A percentile compares a stretch with the other conserved stretches of the same genome.
These are phyloP conservation scores for Anastrepha obliqua DNA, from an alignment of 1,140 invertebrate genomes.

Conservation along the genomic window DNA sequence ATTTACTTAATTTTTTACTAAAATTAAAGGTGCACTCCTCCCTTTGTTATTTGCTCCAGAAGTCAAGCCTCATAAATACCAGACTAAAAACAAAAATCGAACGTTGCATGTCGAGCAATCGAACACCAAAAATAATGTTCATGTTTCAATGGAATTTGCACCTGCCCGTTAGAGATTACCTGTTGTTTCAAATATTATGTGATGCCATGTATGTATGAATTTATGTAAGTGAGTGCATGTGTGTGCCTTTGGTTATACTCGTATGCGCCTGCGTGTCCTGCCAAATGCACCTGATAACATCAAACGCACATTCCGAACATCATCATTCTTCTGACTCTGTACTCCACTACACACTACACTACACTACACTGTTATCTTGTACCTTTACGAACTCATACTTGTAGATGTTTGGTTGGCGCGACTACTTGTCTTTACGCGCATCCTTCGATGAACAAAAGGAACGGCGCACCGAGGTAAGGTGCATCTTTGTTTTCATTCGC, in stretches of 20 bases:
- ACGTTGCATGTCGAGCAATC: not conserved
- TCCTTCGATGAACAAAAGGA: not conserved
- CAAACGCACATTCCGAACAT: constrained; percentile 44
- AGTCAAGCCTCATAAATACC: constrained; percentile 15
- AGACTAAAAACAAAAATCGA: constrained; percentile 19
- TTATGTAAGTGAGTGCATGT: not conserved
- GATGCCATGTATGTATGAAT: too few relatives aligned
- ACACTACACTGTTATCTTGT: not conserved
- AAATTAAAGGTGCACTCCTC: constrained; percentile 23
- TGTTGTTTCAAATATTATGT: not conserved
- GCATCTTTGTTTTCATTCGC: constrained; percentile 23
- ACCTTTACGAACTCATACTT: not conserved
- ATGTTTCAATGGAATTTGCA: constrained; percentile 41
- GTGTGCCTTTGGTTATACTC: constrained; percentile 5
- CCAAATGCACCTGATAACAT: constrained; percentile 51
- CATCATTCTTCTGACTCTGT: not conserved
- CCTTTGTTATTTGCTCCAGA: not conserved
- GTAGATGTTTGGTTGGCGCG: constrained; percentile 8
- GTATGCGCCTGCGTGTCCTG: not conserved
- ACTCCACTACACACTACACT: not conserved
- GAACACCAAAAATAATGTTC: not conserved
- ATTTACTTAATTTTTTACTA: not conserved
- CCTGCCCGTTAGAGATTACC: constrained; percentile 27
- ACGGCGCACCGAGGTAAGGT: not conserved
- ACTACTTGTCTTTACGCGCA: constrained; percentile 36